Base-by-base conservation (phyloP, 2,888 invertebrate genomes). In the Barypeithes pellucidus region DNA sequence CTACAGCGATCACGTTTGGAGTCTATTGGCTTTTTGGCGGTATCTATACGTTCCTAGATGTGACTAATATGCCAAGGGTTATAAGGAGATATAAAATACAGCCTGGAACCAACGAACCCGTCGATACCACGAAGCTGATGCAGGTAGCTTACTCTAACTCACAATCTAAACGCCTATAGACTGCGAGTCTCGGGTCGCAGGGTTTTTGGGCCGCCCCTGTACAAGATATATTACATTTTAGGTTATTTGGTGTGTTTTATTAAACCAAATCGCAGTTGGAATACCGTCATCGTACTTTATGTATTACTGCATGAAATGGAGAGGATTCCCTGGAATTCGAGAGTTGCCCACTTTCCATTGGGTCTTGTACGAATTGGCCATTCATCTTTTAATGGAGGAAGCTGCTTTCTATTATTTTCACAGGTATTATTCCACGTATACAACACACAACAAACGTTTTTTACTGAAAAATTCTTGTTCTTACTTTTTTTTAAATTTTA, bases 351-450 rank as follows among this genome's bases (percentile, higher is more conserved):
- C 93, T 20, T 93, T 95, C 82, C 92, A 93, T 78, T 92, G 92
- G 92, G 92, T 91, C 3, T 86, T 94, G 50, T 89, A 92, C 63
- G 93, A 95, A 84, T 86, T 95, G 71, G 90, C 91, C 0, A 87
- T 94, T 59, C 93, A 91, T 83, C 91, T 93, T 77, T 84, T 95
- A 20, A 89, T 92, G 80, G 94, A 95, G 83, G 95, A 95, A 86
- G 88, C 94, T 77, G 91, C 91, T 67, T 95, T 95, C 85, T 95
- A 95, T 84, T 95, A 95, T 83, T 92, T 93, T 9, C 95, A 95
- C 86, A 91, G 95, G 89, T 92, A 84, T 77, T 72, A 70, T 14
- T n/a, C 3, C 1, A 4, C 4, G 14, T 43, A n/a, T n/a, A n/a
- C n/a, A n/a, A n/a, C n/a, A n/a, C n/a, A n/a, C n/a, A n/a, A n/a